Evolutionary conservation across 2,888 invertebrate species (phyloP).

Genomic region (Mythimna loreyi): DNA sequence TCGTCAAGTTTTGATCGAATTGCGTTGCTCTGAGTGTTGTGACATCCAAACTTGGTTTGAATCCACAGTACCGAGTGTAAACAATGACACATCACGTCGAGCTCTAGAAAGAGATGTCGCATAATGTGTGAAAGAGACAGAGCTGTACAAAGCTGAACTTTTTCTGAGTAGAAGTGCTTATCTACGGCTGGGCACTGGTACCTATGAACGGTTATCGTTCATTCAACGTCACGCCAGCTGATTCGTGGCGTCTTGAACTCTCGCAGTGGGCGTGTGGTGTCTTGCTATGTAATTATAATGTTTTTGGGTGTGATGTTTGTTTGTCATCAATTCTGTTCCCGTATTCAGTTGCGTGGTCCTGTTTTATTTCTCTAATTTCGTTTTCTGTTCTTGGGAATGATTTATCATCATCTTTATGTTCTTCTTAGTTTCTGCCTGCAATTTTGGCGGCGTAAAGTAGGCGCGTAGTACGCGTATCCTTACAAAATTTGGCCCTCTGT

Average conservation of each 20-base stretch:
- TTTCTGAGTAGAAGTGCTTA: slow-evolving; percentile 22
- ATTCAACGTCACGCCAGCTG: slow-evolving; percentile 51
- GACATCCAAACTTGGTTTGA: neutral
- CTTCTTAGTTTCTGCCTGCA: too few relatives aligned
- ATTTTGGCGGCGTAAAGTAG: too few relatives aligned
- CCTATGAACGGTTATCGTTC: slow-evolving; percentile 40
- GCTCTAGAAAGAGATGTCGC: neutral
- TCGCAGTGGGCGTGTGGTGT: slow-evolving; percentile 8
- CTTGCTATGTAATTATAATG: neutral
- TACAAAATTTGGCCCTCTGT: too few relatives aligned
- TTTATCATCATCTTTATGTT: neutral
- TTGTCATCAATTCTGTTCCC: neutral
- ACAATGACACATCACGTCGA: neutral
- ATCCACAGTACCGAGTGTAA: neutral
- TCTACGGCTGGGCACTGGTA: slow-evolving; percentile 9
- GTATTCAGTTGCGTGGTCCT: neutral
- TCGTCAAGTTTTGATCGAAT: slow-evolving; percentile 29
- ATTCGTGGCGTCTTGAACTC: slow-evolving; percentile 28
- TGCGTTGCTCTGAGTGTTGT: slow-evolving; percentile 10
- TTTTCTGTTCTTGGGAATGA: neutral
- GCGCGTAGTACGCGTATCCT: too few relatives aligned
- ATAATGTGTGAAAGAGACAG: neutral
- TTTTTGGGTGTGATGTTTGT: neutral
- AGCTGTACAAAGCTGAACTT: neutral
- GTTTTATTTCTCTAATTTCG: too few relatives aligned